Base-by-base conservation (phyloP, 2,113 vertebrate genomes). In the Clarias magur region DNA sequence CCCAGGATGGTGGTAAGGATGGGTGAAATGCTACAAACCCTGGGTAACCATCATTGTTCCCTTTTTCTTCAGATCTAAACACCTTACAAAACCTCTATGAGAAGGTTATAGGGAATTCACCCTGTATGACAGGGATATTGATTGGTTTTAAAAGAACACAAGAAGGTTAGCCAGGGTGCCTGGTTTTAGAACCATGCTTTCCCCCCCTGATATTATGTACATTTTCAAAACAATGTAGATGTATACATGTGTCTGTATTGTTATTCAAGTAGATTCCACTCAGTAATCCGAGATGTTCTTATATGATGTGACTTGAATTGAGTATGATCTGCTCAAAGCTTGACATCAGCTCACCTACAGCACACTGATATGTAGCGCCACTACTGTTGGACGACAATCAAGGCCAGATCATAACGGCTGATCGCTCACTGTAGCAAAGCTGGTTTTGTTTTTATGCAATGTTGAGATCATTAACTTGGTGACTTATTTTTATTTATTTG, bases 341-440 rank as follows among this genome's bases (percentile, higher is more conserved):
- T 88, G 78, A 84, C 25, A 30, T 82, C 87, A 89, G 87, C 92
- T 94, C 91, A 93, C 90, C 93, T 93, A 93, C 93, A 92, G 93
- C 94, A 92, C 91, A 93, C 89, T 89, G 93, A 94, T 95, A 92
- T 92, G 92, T 94, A 93, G 91, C 76, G 78, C 59, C 83, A 85
- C 30, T 56, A 83, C 80, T 91, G 86, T 88, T 87, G 90, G 82
- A 92, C 88, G 92, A 90, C 90, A 91, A 93, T 90, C 93, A 95
- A 92, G 94, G 93, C 92, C 91, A 27, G 56, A 56, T 34, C 88
- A 90, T 67, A 80, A 79, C 38, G 72, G 72, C 83, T 88, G 88
- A 89, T 56, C 89, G 90, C 91, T 92, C 89, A 89, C 86, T 89
- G 86, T 92, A 63, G 63, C 56, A 80, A 88, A 38, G 76, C 42